Evolutionary conservation across 2,797 vertebrate genomes (phyloP).

Genomic region (Xiphophorus birchmanni): DNA sequence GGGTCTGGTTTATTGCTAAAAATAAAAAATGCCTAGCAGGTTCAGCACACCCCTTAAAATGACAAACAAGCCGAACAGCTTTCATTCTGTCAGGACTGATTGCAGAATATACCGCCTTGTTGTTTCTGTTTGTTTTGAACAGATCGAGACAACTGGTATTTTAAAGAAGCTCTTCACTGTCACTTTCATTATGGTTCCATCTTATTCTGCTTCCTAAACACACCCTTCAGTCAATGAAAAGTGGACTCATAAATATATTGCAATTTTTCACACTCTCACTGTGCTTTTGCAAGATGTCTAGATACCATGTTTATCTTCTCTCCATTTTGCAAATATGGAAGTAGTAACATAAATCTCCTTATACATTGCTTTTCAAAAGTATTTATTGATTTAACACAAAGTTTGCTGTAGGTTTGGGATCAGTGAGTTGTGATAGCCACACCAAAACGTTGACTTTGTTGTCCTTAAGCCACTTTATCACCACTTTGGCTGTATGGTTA

Average conservation of each 20-base stretch:
- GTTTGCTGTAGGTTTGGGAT: too few species aligned
- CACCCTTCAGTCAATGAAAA: background rate
- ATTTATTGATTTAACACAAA: background rate
- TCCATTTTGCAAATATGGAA: background rate
- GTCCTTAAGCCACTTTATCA: background rate
- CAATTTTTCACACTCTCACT: background rate
- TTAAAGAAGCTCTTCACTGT: conserved; percentile 1
- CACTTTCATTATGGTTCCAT: background rate
- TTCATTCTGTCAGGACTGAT: background rate
- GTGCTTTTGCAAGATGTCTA: background rate
- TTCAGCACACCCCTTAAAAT: background rate
- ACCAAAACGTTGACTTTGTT: too few species aligned
- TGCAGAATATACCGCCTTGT: background rate
- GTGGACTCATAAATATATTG: background rate
- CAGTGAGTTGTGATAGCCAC: too few species aligned
- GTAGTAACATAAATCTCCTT: background rate
- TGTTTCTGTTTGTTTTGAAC: conserved; percentile 10
- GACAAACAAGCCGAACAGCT: conserved; percentile 4
- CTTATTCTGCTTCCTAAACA: background rate
- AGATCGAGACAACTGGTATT: background rate
- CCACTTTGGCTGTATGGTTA: background rate
- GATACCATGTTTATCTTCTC: background rate
- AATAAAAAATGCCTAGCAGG: background rate
- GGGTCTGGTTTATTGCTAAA: background rate
- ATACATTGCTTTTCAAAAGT: background rate